Evolutionary conservation across 53 echinoderm and acorn worm genomes (phyloP).

Genomic region (Holothuria leucospilota): DNA sequence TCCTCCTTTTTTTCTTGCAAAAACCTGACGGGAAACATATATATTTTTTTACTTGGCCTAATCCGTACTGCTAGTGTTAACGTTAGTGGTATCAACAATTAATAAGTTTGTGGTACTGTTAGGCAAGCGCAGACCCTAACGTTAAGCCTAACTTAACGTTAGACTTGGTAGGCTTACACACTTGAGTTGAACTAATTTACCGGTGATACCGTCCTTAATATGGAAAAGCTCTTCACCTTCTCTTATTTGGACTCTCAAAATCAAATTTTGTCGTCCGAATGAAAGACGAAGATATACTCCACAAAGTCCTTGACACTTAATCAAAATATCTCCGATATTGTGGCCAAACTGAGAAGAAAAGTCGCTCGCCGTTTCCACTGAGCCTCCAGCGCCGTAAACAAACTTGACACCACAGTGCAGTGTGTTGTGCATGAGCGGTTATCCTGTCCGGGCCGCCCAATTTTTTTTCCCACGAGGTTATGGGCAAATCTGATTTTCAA

Average conservation of each 20-base stretch:
- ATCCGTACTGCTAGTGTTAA: too few relatives aligned
- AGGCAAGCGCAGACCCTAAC: too few relatives aligned
- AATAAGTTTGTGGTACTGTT: too few relatives aligned
- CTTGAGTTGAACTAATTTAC: background rate
- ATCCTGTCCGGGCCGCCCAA: too few relatives aligned
- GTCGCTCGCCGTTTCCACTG: constrained; percentile 25
- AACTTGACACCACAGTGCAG: constrained; percentile 31
- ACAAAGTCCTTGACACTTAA: background rate
- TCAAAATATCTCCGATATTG: background rate
- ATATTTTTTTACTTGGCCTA: too few relatives aligned
- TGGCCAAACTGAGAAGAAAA: constrained; percentile 9
- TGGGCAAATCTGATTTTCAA: too few relatives aligned
- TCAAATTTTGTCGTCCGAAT: constrained; percentile 9
- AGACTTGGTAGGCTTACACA: background rate
- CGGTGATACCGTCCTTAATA: background rate
- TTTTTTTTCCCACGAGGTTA: too few relatives aligned
- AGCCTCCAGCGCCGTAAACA: constrained; percentile 17
- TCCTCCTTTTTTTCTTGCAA: too few relatives aligned
- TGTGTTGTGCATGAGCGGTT: background rate
- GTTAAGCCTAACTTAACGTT: too few relatives aligned
- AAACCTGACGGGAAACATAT: too few relatives aligned
- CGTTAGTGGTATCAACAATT: too few relatives aligned
- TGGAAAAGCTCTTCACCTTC: constrained; percentile 30
- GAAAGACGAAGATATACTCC: constrained; percentile 20
- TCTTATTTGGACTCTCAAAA: constrained; percentile 26